Evolutionary conservation across 2,888 invertebrate species (phyloP).

Genomic region (Endomychus coccineus): DNA sequence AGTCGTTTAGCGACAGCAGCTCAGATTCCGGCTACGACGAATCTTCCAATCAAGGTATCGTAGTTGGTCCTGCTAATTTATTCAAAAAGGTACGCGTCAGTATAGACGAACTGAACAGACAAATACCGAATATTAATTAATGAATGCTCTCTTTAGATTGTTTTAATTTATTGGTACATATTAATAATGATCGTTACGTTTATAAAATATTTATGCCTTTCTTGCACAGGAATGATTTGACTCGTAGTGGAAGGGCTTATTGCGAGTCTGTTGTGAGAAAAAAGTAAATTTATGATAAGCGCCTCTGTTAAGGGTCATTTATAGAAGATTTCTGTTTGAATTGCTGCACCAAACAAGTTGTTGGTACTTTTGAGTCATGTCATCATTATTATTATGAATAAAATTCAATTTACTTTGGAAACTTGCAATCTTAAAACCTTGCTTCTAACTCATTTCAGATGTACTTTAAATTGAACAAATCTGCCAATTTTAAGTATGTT

Average conservation of each 20-base stretch:
- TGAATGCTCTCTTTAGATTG: slow-evolving; percentile 39
- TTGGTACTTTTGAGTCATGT: slow-evolving; percentile 1
- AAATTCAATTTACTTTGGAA: too few relatives aligned
- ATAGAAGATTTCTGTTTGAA: not conserved
- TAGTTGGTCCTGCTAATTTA: slow-evolving; percentile 14
- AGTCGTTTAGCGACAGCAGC: slow-evolving; percentile 56
- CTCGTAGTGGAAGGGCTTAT: not conserved
- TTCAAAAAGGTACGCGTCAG: slow-evolving; percentile 29
- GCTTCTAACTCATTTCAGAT: too few relatives aligned
- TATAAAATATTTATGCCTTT: slow-evolving; percentile 31
- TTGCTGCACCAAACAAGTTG: not conserved
- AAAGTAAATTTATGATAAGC: too few relatives aligned
- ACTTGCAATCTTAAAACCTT: too few relatives aligned
- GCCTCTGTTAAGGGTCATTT: too few relatives aligned
- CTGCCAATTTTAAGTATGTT: too few relatives aligned
- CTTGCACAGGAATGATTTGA: slow-evolving; percentile 25
- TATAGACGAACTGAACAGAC: slow-evolving; percentile 30
- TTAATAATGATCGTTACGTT: slow-evolving; percentile 24
- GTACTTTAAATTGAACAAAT: too few relatives aligned
- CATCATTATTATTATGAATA: not conserved
- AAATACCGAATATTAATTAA: slow-evolving; percentile 34
- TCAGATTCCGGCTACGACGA: slow-evolving; percentile 70
- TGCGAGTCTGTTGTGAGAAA: slow-evolving; percentile 9
- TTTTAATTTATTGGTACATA: slow-evolving; percentile 38
- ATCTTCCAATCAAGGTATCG: slow-evolving; percentile 49